Percentiles rank a stretch among this genome's conserved stretches.
phyloP scores from a whole-genome alignment of 2,797 vertebrate genomes.

The Microchirus variegatus region DNA sequence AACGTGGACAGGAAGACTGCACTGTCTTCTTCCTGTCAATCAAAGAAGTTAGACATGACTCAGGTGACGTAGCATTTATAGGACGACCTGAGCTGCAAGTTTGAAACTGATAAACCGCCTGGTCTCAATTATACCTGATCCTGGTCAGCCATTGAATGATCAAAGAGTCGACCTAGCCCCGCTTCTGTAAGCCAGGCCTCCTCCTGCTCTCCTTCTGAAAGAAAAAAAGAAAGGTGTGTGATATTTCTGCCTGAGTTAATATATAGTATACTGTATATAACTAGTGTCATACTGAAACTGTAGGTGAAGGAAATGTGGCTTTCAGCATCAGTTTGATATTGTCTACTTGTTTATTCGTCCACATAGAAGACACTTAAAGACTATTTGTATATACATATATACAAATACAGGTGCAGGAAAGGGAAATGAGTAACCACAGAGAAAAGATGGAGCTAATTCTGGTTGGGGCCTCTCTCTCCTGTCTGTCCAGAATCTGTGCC shows the following conservation, averaged over 20 bases:
- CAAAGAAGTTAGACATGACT: conserved; percentile 3
- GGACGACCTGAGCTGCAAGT: background rate
- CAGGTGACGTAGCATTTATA: background rate
- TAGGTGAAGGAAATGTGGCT: background rate
- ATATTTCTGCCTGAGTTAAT: too few relatives aligned
- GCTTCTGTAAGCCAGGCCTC: conserved; percentile 96
- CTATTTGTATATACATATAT: background rate
- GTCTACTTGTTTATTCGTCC: background rate
- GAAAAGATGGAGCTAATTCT: background rate
- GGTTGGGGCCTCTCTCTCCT: too few relatives aligned
- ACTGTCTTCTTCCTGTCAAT: conserved; percentile 85
- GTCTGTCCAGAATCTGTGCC: background rate
- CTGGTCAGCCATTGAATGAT: conserved; percentile 74
- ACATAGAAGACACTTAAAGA: background rate
- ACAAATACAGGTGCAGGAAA: conserved; percentile 36
- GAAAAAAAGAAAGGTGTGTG: background rate
- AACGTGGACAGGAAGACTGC: conserved; percentile 89
- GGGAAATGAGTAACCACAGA: conserved; percentile 33
- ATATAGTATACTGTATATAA: background rate
- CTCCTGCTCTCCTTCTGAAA: conserved; percentile 92
- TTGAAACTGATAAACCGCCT: background rate
- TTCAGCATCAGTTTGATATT: background rate
- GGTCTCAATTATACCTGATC: conserved; percentile 65
- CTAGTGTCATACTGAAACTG: too few relatives aligned
- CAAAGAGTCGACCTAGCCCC: conserved; percentile 89